These are phyloP conservation scores for Mionectes olivaceus DNA, from an alignment of 2,797 vertebrate species.

Conservation along the genomic window DNA sequence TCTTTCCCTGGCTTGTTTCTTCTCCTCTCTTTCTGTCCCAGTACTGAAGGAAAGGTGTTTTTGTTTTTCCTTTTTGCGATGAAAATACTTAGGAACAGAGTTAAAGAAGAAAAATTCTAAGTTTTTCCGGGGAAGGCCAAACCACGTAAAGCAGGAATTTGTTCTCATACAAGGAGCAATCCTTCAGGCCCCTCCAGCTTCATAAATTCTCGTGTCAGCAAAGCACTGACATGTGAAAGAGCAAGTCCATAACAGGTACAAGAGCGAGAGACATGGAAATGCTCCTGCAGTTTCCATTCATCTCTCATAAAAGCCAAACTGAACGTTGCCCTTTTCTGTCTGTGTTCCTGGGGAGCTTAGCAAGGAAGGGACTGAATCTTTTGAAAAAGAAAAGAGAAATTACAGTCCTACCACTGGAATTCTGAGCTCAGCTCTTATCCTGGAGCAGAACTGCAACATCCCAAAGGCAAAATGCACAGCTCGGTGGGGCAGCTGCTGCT, in stretches of 20 bases:
- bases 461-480: background rate
- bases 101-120: background rate
- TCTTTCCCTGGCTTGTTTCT: background rate
- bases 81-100: background rate
- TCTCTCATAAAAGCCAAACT: background rate
- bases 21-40: background rate
- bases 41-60: background rate
- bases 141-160: background rate
- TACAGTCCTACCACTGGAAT: background rate
- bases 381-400: background rate
- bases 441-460: background rate
- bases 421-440: background rate
- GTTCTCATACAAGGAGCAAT: background rate
- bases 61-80: background rate
- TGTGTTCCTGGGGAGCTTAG: background rate
- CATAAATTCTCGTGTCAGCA: background rate
- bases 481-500: background rate
- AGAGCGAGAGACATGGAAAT: background rate
- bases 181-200: background rate
- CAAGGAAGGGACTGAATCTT: background rate
- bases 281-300: background rate
- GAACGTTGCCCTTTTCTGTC: background rate
- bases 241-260: background rate
- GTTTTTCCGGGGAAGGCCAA: background rate
- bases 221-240: background rate